phyloP scores from a whole-genome alignment of 2,113 vertebrate genomes.

The Ceratotherium simum region DNA sequence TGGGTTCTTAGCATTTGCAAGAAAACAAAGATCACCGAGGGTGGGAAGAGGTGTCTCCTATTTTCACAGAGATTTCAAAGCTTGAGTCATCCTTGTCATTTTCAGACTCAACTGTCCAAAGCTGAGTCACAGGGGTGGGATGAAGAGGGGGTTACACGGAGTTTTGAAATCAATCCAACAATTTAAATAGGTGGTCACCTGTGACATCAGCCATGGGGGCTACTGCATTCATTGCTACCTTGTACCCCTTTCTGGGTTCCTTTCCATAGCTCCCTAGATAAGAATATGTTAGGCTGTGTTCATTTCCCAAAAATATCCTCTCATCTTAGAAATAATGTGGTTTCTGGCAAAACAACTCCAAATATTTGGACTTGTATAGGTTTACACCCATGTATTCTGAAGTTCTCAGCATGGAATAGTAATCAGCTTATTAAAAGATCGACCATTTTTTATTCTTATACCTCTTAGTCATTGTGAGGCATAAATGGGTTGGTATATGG shows the following conservation, averaged over 20 bases:
- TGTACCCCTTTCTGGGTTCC: neutral
- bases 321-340: neutral
- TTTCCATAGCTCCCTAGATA: neutral
- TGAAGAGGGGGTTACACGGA: neutral
- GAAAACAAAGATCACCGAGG: neutral
- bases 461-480: neutral
- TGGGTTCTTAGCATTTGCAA: conserved; percentile 54
- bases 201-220: neutral
- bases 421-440: neutral
- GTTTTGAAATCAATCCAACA: conserved; percentile 44
- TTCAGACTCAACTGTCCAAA: conserved; percentile 81
- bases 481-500: neutral
- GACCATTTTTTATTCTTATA: neutral
- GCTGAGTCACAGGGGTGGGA: conserved; percentile 82
- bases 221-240: neutral
- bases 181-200: neutral
- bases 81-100: conserved; percentile 83
- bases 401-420: neutral
- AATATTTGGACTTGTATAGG: neutral
- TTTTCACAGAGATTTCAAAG: conserved; percentile 73
- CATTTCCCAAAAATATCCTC: neutral
- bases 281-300: neutral
- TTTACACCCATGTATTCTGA: neutral
- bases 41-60: conserved; percentile 62
- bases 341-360: neutral